Base-by-base conservation (phyloP, 1,140 invertebrate genomes). In the Goniozus legneri region DNA sequence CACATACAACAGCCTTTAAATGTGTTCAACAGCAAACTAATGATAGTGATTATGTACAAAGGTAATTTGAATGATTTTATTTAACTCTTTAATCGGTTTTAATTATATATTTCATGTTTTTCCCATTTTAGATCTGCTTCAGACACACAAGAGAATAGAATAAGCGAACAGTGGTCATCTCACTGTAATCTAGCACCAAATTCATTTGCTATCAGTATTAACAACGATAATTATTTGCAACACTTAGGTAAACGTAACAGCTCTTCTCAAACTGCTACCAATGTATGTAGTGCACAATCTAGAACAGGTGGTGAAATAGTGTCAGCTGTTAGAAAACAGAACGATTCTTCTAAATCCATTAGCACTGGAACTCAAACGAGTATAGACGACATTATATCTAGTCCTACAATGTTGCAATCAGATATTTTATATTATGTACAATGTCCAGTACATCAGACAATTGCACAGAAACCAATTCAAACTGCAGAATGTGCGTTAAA, bases 81-180 rank as follows among this genome's bases (percentile, higher is more conserved):
- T 33, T 36, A 36, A 36, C 3, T 2, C 8, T 16, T 10, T 7
- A 16, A 16, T 36, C n/a, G 19, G 19, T 19, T 19, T 36, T 15
- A 36, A 36, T 36, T 36, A 36, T 36, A 3, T 15, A n/a, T 33
- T 32, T 16, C 12, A 40, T 15, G 21, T 21, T n/a, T 22, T 35
- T 27, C 2, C 2, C 36, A 16, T 44, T 34, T 18, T 12, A 62
- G 56, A 2, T 44, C 48, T 6, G 20, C 31, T 1, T 48, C 48
- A 1, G 50, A 56, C 2, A 15, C 22, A 13, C 50, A n/a, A 7
- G 46, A 56, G 2, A 48, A 50, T 33, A 49, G 38, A 0, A 8
- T 67, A 0, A 68, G 58, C 22, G 64, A 67, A 8, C 65, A 71
- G 12, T 76, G 73, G 73, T 76, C 73, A 0, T 76, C 73, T 4